Evolutionary conservation across 2,888 invertebrate genomes (phyloP), one percentile per base, ranked within the genome.

Genomic region (Eupithecia subfuscata): DNA sequence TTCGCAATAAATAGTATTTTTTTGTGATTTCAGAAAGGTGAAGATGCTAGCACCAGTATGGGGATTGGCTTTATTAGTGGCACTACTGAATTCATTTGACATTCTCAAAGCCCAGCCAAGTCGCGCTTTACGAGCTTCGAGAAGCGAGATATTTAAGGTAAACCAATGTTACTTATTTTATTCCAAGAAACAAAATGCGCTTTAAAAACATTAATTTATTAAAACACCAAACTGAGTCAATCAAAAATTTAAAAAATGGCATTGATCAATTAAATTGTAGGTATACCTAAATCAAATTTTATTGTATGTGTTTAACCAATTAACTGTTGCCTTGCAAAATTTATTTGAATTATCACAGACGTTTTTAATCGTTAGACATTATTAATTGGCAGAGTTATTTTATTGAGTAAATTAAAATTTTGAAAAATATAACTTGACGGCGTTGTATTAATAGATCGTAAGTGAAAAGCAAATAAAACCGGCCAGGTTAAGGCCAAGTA

Each of bases 51-150:
- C 40, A 12, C n/a, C 45, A 5, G 37, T 63, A 34, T 37, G 25
- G 34, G 40, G 52, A 12, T 52, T 71, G 48, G 43, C 30, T 69
- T 18, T 69, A 25, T 14, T 60, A 25, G 68, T 69, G 30, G 43
- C 48, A 52, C 40, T 73, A 30, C 45, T 76, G 25, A 73, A 48
- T 48, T 67, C 30, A 4, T 63, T 68, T 34, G 73, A 25, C 7
- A n/a, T 63, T 25, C 30, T 71, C 43, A 25, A 64, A 56, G 70
- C 64, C 30, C 30, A 64, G 2, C 64, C 64, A 8, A 64, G 4
- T 34, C 64, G 34, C 30, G 34, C 4, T 9, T 9, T 64, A 34
- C 34, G 30, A 64, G 7, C 64, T 18, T 64, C 64, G 1, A 16
- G 7, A 30, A 63, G 3, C 9, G 30, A 16, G 18, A 34, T 18